Evolutionary conservation across 2,797 vertebrate species (phyloP), one percentile per base, ranked within the genome.

Genomic region (Pelochelys cantorii): DNA sequence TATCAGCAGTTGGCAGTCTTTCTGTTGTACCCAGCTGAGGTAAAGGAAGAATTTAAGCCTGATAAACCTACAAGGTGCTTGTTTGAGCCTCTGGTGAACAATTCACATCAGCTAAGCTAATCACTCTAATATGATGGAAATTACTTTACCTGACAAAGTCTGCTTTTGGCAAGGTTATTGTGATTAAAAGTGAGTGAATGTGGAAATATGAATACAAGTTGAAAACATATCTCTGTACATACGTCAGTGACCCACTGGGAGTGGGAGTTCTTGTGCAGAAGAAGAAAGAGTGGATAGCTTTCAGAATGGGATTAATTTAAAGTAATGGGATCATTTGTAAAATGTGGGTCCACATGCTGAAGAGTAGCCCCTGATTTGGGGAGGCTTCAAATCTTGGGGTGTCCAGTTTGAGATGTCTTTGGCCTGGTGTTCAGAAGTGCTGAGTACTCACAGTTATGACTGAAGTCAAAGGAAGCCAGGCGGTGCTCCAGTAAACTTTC

Each of bases 51-150:
- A 90, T 92, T 93, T 90, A 93, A 94, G 85, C 80, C 80, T 55
- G 4, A 62, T 81, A 56, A 90, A 65, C 86, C 86, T 87, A 55
- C 55, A 71, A 80, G 68, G 77, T 90, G 79, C 88, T 84, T 78
- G 53, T 77, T 42, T 84, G 90, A 94, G 42, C 84, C 83, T 90
- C 89, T 83, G 79, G 82, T 83, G 91, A 96, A 75, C 89, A 85
- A 80, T 82, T 86, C 71, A 5, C 27, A 96, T 90, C 74, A 86
- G 9, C 81, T 90, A 79, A 90, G 0, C 79, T 96, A 94, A 96
- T 96, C 94, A 94, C 96, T 92, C 83, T 92, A 96, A 92, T 92
- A 90, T 87, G 91, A 84, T 89, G 81, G 81, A 94, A 96, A 92
- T 96, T 91, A 79, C 83, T 94, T 93, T 91, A 97, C 91, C 93